These are phyloP conservation scores for Cebus imitator DNA, from an alignment of 2,113 vertebrate genomes.

Conservation along the genomic window DNA sequence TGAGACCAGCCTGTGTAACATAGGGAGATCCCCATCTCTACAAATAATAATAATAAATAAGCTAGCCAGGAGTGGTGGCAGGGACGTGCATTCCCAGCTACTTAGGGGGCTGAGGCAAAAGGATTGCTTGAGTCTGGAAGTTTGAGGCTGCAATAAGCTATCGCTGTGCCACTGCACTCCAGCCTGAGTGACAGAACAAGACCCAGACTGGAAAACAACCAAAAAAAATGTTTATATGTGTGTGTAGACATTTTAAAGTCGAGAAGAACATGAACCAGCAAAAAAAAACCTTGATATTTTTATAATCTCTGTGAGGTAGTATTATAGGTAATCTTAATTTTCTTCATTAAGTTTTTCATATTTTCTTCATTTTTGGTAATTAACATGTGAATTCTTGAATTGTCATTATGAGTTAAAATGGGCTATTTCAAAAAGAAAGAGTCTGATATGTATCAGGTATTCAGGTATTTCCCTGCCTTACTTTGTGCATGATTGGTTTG, in stretches of 20 bases:
- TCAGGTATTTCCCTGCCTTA: neutral
- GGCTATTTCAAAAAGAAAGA: neutral
- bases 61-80: no score
- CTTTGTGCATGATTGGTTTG: neutral
- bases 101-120: no score
- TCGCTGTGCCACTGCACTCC: no score
- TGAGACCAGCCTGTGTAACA: no score
- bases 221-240: neutral
- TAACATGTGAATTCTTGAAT: neutral
- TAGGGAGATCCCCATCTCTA: no score
- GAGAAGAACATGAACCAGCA: neutral
- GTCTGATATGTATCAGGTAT: neutral
- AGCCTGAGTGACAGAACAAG: no score
- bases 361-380: neutral
- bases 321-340: neutral
- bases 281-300: neutral
- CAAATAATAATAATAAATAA: no score
- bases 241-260: neutral
- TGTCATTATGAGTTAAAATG: slow-evolving; percentile 19
- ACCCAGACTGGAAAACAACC: no score
- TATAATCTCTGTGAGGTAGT: neutral
- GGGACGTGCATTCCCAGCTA: no score
- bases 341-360: neutral
- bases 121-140: no score
- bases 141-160: no score